phyloP scores from a whole-genome alignment of 2,113 vertebrate genomes.

The Oreocharis arfaki region DNA sequence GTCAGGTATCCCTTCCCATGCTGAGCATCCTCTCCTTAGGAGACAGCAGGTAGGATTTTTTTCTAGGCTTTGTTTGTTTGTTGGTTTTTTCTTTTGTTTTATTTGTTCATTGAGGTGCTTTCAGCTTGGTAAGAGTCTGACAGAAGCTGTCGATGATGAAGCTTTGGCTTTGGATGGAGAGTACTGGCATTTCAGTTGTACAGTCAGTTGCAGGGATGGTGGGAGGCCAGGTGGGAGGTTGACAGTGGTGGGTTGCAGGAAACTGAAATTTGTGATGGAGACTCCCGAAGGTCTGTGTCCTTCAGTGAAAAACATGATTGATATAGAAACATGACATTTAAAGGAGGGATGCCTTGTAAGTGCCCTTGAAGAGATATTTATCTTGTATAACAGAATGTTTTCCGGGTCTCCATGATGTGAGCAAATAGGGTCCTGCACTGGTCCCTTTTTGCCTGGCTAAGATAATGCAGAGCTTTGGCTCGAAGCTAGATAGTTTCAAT shows the following conservation, averaged over 20 bases:
- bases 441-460: background rate
- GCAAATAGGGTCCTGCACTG: background rate
- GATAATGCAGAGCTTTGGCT: background rate
- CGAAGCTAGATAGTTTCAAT: accelerated
- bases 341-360: background rate
- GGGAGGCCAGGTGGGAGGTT: background rate
- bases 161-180: background rate
- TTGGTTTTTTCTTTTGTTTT: background rate
- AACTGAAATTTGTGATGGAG: background rate
- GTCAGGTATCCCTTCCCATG: background rate
- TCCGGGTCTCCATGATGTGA: background rate
- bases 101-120: background rate
- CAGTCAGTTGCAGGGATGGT: background rate
- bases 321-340: background rate
- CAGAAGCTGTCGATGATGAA: background rate
- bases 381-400: background rate
- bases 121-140: background rate
- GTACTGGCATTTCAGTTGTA: background rate
- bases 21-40: background rate
- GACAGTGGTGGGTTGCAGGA: background rate
- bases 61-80: background rate
- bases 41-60: background rate
- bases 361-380: background rate
- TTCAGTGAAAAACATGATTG: background rate
- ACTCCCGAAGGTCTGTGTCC: background rate